These are phyloP conservation scores for Clarias laeviceps DNA, from an alignment of 2,797 vertebrate species.

Conservation along the genomic window DNA sequence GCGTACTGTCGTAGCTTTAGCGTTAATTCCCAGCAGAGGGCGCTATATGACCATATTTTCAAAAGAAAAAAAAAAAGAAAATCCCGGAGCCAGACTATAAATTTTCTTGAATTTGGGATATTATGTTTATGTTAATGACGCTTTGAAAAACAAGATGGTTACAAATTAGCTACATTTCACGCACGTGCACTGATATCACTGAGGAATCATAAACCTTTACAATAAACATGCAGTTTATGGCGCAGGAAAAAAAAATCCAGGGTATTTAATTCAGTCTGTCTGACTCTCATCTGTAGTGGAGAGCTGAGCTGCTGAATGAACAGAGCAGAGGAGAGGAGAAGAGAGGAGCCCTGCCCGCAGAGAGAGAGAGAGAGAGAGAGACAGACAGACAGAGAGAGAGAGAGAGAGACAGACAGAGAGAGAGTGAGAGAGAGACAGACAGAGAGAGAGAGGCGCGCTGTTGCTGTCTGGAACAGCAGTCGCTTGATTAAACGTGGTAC, in stretches of 20 bases:
- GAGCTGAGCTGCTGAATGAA: not conserved
- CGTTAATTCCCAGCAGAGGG: not conserved
- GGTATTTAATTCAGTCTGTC: not conserved
- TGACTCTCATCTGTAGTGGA: not conserved
- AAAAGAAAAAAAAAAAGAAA: no score
- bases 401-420: not conserved
- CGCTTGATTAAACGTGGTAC: not conserved
- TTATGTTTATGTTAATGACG: not conserved
- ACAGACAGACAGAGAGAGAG: not conserved
- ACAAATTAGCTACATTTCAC: not conserved
- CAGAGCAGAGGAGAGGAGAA: not conserved
- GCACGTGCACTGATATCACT: not conserved
- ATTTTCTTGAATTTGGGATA: not conserved
- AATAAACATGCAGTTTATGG: not conserved
- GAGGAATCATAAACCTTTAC: not conserved
- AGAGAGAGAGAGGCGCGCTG: constrained; percentile 7
- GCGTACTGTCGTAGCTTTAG: not conserved
- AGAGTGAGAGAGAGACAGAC: no score
- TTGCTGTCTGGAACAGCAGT: constrained; percentile 46
- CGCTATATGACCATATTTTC: not conserved
- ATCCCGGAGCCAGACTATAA: not conserved
- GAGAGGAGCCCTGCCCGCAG: constrained; percentile 10
- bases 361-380: not conserved
- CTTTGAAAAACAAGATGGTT: not conserved
- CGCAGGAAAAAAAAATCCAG: not conserved